Evolutionary conservation across 2,797 vertebrate species (phyloP), one percentile per base, ranked within the genome.

Genomic region (Lycodopsis pacificus): DNA sequence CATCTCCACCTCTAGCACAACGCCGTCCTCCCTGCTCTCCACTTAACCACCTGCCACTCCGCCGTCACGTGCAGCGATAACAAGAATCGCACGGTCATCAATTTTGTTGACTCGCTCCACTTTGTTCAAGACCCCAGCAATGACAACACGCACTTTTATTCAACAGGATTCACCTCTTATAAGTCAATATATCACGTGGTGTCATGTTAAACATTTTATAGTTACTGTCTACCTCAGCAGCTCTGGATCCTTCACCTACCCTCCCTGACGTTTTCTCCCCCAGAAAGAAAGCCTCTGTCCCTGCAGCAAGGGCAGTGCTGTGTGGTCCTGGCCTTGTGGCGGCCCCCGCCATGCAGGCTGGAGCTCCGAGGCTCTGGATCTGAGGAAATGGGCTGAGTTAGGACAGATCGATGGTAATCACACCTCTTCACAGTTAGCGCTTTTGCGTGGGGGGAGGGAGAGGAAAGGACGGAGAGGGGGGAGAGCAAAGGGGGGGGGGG

Each of bases 41-140:
- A 81, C 84, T 93, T 91, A 90, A 92, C 91, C 92, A 93, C 90
- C 92, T 93, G 93, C 92, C 93, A 92, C 74, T 90, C 79, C 82
- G 44, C 72, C 80, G 22, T 84, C 83, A 77, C 69, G 2, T 25
- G 67, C 69, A 73, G 58, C 3, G 65, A 86, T 90, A 92, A 91
- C 82, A 34, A 77, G 68, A 81, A 85, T 69, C 73, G 71, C 5
- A 13, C 2, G 5, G 72, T 75, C 79, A 79, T 89, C 80, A 69
- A 2, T 80, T 86, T 78, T 51, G 19, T 58, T 38, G 25, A 56
- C 65, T 27, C 30, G 19, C 65, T 65, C 13, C 6, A 73, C 80
- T 82, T 77, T 44, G 22, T n/a, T 42, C 30, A 36, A 42, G 19
- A 57, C 67, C 36, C 19, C 22, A n/a, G 12, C 32, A 13, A 22